Base-by-base conservation (phyloP, 1,140 invertebrate species). In the Psilanteris sp. region DNA sequence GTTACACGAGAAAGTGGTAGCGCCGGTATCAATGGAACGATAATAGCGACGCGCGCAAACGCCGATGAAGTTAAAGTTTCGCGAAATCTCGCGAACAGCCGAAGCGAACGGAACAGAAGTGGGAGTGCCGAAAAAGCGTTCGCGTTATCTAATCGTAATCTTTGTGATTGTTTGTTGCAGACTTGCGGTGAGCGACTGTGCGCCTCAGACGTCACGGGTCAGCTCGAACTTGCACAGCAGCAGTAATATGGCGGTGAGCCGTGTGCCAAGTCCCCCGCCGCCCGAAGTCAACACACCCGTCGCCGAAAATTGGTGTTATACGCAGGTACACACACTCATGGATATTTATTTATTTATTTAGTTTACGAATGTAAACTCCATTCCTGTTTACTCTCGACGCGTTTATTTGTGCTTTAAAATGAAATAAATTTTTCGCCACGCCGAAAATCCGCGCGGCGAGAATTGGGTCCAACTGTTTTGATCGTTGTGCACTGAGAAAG, bases 241-340 rank as follows among this genome's bases (percentile, higher is more conserved):
- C 89, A 91, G 90, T 89, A 94, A 93, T 89, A 96, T 96, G 95
- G 94, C 95, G 89, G 94, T 96, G 86, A 95, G 94, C 88, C 93
- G 95, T 82, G 95, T 96, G 84, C 95, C 95, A 78, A 95, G 94
- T 90, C 95, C 95, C 85, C 93, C 94, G 80, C 92, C 95, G 81
- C 93, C 94, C 84, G 95, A 96, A 93, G 94, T 94, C 84, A 95
- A 96, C 90, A 96, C 95, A 82, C 96, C 96, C 80, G 95, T 97
- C 64, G 96, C 96, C 32, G 96, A 97, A 89, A 97, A 97, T 90
- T 97, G 96, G 96, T 97, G 96, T 92, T 97, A 97, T 86, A 97
- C 96, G 85, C 96, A 97, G 94, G 95, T 97, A 89, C 90, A 88
- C 86, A 50, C 26, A 29, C 3, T 9, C 26, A 9, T n/a, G n/a